Evolutionary conservation across 2,797 vertebrate species (phyloP).

Genomic region (Novumbra hubbsi): DNA sequence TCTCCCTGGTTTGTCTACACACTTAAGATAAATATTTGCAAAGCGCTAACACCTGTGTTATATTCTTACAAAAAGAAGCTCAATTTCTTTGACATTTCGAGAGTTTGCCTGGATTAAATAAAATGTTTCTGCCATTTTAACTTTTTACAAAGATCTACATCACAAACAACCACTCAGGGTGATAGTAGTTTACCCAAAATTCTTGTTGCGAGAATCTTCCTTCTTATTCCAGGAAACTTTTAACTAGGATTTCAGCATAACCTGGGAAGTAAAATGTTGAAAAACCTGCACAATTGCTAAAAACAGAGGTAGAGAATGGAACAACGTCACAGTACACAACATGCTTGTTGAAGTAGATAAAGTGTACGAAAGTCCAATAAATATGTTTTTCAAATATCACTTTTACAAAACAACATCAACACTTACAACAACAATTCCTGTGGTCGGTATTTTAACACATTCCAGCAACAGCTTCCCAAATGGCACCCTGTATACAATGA

Average conservation of each 20-base stretch:
- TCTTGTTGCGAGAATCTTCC: neutral
- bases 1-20: neutral
- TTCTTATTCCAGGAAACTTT: neutral
- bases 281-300: neutral
- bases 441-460: conserved; percentile 43
- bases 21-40: too few species aligned
- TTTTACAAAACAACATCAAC: conserved; percentile 46
- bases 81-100: too few species aligned
- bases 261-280: neutral
- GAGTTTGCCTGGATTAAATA: too few species aligned
- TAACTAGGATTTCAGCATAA: neutral
- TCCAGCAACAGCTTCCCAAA: neutral
- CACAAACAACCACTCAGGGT: conserved; percentile 43
- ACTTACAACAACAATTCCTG: conserved; percentile 56
- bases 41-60: too few species aligned
- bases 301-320: conserved; percentile 60
- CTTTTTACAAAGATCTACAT: conserved; percentile 8
- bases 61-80: too few species aligned
- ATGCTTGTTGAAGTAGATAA: conserved; percentile 69
- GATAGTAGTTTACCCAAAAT: neutral
- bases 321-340: conserved; percentile 69
- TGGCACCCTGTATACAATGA: neutral
- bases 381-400: conserved; percentile 59
- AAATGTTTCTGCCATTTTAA: neutral
- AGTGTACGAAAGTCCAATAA: conserved; percentile 58